Evolutionary conservation across 2,113 vertebrate genomes (phyloP).

Genomic region (Antennarius striatus): DNA sequence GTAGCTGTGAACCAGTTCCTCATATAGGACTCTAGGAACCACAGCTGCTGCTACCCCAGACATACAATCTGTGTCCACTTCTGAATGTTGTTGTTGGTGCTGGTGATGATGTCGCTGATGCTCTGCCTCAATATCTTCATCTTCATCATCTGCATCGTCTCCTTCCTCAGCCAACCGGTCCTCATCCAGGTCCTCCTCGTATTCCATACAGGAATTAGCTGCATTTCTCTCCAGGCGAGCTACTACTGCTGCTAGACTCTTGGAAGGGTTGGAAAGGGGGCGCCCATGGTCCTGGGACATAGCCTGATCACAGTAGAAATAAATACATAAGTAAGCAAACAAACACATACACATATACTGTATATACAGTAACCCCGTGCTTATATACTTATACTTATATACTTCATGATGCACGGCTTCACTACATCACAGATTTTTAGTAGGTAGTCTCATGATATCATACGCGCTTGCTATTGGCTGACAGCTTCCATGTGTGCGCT

Average conservation of each 20-base stretch:
- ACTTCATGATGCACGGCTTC: too few species aligned
- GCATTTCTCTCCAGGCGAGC: conserved; percentile 88
- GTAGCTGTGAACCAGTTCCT: conserved; percentile 96
- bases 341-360: too few species aligned
- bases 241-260: conserved; percentile 96
- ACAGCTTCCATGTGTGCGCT: too few species aligned
- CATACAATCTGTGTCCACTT: conserved; percentile 68
- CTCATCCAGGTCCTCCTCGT: conserved; percentile 79
- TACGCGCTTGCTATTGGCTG: too few species aligned
- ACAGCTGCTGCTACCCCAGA: conserved; percentile 80
- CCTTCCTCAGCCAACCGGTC: conserved; percentile 77
- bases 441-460: too few species aligned
- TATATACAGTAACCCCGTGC: too few species aligned
- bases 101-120: conserved; percentile 66
- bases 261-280: conserved; percentile 79
- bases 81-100: conserved; percentile 64
- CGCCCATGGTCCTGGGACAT: conserved; percentile 77
- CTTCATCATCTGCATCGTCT: conserved; percentile 77
- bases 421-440: too few species aligned
- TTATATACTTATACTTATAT: too few species aligned
- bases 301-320: conserved; percentile 50
- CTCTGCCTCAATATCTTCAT: conserved; percentile 76
- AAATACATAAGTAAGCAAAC: background rate
- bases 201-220: conserved; percentile 79
- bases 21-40: conserved; percentile 93